Evolutionary conservation across 2,113 vertebrate genomes (phyloP), one percentile per base, ranked within the genome.

Genomic region (Pteropus alecto): DNA sequence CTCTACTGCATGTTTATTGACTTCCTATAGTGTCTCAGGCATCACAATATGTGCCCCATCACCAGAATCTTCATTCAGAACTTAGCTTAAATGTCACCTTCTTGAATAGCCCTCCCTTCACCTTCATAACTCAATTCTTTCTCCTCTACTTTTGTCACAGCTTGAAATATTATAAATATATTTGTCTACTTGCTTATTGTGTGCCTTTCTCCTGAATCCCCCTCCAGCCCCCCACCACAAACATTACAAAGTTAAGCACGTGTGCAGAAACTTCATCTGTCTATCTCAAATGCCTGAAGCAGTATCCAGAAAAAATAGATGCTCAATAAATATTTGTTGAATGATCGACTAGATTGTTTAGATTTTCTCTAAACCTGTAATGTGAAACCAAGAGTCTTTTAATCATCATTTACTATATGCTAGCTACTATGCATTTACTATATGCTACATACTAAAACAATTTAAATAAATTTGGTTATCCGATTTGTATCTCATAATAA

Each of bases 301-400:
- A 61, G 6, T 26, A 46, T 7, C 16, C 35, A 79, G 51, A 70
- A 93, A 38, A 6, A 83, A 84, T 48, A 61, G 24, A 43, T 35
- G 4, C n/a, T 96, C 38, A 70, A 46, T 74, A 94, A 79, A 70
- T 33, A 63, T 56, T 79, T 63, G 24, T 19, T 24, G n/a, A 76
- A 56, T 43, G 7, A 82, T 76, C 7, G 13, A 9, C 9, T 86
- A 18, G 24, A 48, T 56, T 76, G 51, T 56, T 96, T 54, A 89
- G 54, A 35, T 56, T 89, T 93, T 83, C 58, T 96, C 35, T 78
- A 82, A 77, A 81, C 35, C 54, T 85, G 6, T 82, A n/a, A 35
- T 54, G 33, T 88, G 43, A 46, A 81, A 63, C 19, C 30, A 21
- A 84, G 38, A 48, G 13, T 89, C 19, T 73, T 87, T 76, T 28